These are phyloP conservation scores for Crotalus horridus DNA, from an alignment of 2,113 vertebrate species.

Conservation along the genomic window DNA sequence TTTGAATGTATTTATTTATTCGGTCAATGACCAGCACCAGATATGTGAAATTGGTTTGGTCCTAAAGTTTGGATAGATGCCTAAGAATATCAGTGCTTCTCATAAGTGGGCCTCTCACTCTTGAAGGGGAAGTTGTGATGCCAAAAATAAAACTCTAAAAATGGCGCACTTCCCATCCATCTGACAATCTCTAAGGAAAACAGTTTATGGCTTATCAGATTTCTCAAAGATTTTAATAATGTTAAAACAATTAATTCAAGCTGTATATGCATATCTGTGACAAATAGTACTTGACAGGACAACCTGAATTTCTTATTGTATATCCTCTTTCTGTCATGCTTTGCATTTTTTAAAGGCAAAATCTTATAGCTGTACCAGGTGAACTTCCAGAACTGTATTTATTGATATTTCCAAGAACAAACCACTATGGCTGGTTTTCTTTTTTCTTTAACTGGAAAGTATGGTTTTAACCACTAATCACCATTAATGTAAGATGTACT, in stretches of 20 bases:
- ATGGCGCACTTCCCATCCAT: neutral
- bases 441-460: conserved; percentile 29
- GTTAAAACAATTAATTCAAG: conserved; percentile 43
- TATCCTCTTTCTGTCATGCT: conserved; percentile 54
- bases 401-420: conserved; percentile 58
- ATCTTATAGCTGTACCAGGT: conserved; percentile 52
- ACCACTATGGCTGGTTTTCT: conserved; percentile 49
- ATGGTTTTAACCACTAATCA: conserved; percentile 61
- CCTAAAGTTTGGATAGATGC: neutral
- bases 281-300: conserved; percentile 51
- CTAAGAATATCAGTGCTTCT: neutral
- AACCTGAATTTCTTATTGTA: conserved; percentile 51
- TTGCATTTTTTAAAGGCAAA: conserved; percentile 56
- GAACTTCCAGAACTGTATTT: conserved; percentile 36
- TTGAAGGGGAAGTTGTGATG: neutral
- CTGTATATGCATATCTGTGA: conserved; percentile 50
- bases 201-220: conserved; percentile 22
- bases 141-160: neutral
- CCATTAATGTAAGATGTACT: conserved; percentile 59
- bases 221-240: conserved; percentile 21
- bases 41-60: neutral
- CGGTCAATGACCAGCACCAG: neutral
- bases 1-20: neutral
- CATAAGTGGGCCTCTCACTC: neutral
- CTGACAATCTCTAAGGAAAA: neutral